Evolutionary conservation across 2,113 vertebrate genomes (phyloP), one percentile per base, ranked within the genome.

Genomic region (human): DNA sequence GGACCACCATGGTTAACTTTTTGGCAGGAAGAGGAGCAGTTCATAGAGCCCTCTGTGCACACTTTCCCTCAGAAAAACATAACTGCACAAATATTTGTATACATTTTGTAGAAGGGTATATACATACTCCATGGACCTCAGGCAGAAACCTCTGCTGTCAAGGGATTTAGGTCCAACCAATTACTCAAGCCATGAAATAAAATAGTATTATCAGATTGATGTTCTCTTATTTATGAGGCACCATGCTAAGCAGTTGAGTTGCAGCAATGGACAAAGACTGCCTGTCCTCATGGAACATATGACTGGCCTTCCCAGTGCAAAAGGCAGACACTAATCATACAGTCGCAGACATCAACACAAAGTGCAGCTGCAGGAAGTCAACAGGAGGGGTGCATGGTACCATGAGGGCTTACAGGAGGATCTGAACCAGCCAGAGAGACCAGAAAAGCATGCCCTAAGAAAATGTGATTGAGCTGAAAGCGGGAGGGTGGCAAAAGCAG

Each of bases 271-370:
- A 45, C 57, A 61, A 70, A 83, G 22, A 23, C 12, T 38, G 8
- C 1, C 11, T 18, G 35, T n/a, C 18, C 20, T 27, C 45, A 17
- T 4, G 40, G 35, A 20, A 2, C 38, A 27, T 3, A 3, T 5
- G 27, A 30, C 22, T 35, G 32, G 40, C 70, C 48, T 35, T 30
- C 72, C 6, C 38, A 40, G 17, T 50, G 64, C 38, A 14, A 32
- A 94, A 25, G 48, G 52, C 5, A 64, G 64, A 7, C 43, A 30
- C 50, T 45, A 43, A 64, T 20, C 50, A 30, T 43, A 78, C 3
- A 48, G 23, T 38, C 48, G 38, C 68, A 85, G 64, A 87, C 79
- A 59, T 35, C 68, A 50, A 83, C 38, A 45, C 40, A 6, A 45
- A 61, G 76, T 38, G 23, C 38, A 82, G 79, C 9, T 45, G 50